These are phyloP conservation scores for Trimorus sp. DNA, from an alignment of 2,888 invertebrate species.

Conservation along the genomic window DNA sequence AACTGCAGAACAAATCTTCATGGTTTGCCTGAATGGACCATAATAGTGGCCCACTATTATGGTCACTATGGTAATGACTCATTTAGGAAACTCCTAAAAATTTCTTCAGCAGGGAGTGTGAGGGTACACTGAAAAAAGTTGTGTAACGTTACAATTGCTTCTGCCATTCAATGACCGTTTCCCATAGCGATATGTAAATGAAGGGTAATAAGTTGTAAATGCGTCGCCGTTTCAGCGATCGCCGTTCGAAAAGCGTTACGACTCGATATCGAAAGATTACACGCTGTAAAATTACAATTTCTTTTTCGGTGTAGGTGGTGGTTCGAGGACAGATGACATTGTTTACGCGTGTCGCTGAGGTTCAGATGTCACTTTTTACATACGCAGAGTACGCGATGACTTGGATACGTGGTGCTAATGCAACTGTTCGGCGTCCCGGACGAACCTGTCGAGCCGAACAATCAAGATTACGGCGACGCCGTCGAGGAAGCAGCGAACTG, in stretches of 20 bases:
- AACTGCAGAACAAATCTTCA: conserved; percentile 5
- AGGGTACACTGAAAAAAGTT: conserved; percentile 39
- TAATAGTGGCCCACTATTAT: no score
- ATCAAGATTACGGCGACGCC: no score
- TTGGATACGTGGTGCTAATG: conserved; percentile 35
- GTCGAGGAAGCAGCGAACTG: neutral
- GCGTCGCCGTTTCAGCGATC: neutral
- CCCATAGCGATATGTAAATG: neutral
- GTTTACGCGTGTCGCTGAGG: conserved; percentile 34
- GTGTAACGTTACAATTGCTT: conserved; percentile 33
- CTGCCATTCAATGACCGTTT: neutral
- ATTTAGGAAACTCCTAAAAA: conserved; percentile 5
- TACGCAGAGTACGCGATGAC: conserved; percentile 53
- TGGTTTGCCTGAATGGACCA: neutral
- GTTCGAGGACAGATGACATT: conserved; percentile 23
- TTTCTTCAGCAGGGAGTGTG: conserved; percentile 16
- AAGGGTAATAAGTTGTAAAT: neutral
- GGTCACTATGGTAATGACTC: neutral
- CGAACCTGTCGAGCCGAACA: conserved; percentile 16
- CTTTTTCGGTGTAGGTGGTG: conserved; percentile 32
- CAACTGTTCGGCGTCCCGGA: conserved; percentile 34
- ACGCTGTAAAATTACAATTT: conserved; percentile 42
- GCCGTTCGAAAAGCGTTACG: conserved; percentile 10
- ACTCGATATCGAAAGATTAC: conserved; percentile 24
- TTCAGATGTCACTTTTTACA: conserved; percentile 43